Base-by-base conservation (phyloP, 2,113 vertebrate species). In the Gobiocypris rarus region DNA sequence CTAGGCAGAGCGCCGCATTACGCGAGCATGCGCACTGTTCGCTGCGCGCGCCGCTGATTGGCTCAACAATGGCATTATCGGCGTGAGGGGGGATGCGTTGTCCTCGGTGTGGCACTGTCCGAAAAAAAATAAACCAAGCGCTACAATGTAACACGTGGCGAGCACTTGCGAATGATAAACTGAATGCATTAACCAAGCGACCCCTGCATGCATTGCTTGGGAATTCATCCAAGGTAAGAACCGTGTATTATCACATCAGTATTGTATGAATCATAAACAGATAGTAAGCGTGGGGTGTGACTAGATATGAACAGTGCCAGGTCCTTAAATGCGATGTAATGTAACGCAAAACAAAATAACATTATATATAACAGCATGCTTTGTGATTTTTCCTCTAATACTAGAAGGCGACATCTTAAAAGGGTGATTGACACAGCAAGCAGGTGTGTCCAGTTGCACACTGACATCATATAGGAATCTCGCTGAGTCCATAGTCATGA, bases 1-100 rank as follows among this genome's bases (percentile, higher is more conserved):
- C 80, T 43, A 61, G 80, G 85, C 85, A 86, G 84, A 86, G 65
- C 65, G 15, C 63, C 6, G 28, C 11, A 34, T 0, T 1, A 26
- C 1, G 7, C 19, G 79, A 19, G 65, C 79, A 82, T 82, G 79
- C 79, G 79, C 63, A 69, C 9, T 50, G 41, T 15, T 5, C 15
- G 17, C 26, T 24, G 61, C 61, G 26, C 24, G 19, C 10, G 48
- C 19, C 45, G 9, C 15, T 19, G 65, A 82, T 82, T 82, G 79
- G 79, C 31, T 54, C 9, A n/a, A 82, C 26, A 52, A 9, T 52
- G 63, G 63, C 13, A 41, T 69, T 80, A 52, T 50, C 45, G 13
- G 22, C 10, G 5, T 8, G 26, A 80, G 79, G 79, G 61, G 65
- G 79, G 79, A 41, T 70, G 45, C 65, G 48, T 45, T 41, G 75